These are phyloP conservation scores for Sylvietta virens DNA, from an alignment of 2,113 vertebrate genomes.

Conservation along the genomic window DNA sequence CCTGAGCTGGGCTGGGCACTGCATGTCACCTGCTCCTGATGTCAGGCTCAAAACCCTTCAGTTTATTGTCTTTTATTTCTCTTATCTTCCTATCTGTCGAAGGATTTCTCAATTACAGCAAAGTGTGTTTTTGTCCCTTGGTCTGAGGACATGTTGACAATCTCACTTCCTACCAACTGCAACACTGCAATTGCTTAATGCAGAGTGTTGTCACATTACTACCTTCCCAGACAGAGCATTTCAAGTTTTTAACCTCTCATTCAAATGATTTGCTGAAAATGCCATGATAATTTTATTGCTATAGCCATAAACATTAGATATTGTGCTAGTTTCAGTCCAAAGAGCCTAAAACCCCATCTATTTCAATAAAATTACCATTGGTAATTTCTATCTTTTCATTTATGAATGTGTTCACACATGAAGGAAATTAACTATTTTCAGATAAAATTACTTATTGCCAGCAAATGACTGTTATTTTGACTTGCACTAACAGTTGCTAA, in stretches of 20 bases:
- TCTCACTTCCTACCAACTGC: neutral
- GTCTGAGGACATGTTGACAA: neutral
- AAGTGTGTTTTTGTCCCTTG: neutral
- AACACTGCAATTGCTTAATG: neutral
- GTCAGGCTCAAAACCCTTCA: neutral
- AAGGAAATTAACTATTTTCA: neutral
- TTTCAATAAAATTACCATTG: neutral
- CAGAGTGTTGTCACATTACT: neutral
- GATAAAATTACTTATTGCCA: neutral
- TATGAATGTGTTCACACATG: neutral
- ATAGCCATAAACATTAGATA: neutral
- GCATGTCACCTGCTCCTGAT: neutral
- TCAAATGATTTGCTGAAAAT: neutral
- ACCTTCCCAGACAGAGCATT: neutral
- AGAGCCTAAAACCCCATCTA: neutral
- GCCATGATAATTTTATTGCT: neutral
- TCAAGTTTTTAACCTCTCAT: neutral
- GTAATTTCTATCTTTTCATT: neutral
- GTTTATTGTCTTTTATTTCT: neutral
- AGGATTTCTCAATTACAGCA: neutral
- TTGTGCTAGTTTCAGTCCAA: neutral
- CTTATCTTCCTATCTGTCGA: too few relatives aligned
- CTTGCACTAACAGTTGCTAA: conserved; percentile 1
- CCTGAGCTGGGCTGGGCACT: neutral
- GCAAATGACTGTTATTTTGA: neutral